phyloP scores from a whole-genome alignment of 2,113 vertebrate species.

The Clupea harengus region DNA sequence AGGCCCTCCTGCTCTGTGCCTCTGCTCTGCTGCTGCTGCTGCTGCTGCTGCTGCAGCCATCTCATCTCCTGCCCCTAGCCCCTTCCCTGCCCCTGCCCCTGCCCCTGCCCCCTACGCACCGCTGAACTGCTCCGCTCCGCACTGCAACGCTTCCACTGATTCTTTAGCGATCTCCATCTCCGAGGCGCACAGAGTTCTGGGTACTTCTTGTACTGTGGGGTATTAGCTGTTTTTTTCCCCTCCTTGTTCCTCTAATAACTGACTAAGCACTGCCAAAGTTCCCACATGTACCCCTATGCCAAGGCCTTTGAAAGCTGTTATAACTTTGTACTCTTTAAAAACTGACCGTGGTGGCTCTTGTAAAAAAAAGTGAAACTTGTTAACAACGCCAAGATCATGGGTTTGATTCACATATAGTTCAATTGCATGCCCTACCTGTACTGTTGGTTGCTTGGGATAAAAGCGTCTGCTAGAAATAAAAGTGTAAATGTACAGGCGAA shows the following conservation, averaged over 20 bases:
- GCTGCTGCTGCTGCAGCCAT: not conserved
- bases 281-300: not conserved
- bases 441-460: not conserved
- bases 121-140: not conserved
- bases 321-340: not conserved
- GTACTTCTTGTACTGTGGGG: not conserved
- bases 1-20: not conserved
- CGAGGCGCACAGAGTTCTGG: not conserved
- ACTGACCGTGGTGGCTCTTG: not conserved
- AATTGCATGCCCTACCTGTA: not conserved
- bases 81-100: not conserved
- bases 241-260: not conserved
- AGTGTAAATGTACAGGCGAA: too few relatives aligned
- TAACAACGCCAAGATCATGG: too few relatives aligned
- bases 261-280: constrained; percentile 7
- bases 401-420: too few relatives aligned
- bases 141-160: not conserved
- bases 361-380: too few relatives aligned
- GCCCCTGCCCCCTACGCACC: not conserved
- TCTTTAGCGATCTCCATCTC: not conserved
- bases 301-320: not conserved
- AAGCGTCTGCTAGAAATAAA: too few relatives aligned
- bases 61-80: not conserved
- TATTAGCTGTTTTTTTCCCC: not conserved
- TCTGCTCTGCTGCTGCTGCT: not conserved